Percentiles rank a stretch among this genome's conserved stretches.
Conservation (phyloP, 2,888 invertebrate species). For the Malachius bipustulatus region DNA sequence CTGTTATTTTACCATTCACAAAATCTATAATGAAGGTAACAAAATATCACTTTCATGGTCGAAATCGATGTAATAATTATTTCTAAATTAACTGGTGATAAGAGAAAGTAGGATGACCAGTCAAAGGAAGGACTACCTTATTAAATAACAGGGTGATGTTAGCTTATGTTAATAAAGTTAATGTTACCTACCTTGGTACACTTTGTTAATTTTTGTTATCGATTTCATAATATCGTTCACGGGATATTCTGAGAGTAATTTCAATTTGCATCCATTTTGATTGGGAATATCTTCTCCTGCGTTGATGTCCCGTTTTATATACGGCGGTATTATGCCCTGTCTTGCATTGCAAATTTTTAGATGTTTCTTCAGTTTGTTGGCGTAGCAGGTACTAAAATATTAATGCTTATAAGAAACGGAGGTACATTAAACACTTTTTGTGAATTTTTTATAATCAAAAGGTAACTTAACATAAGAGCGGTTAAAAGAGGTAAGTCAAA, state of each 20-base stretch:
- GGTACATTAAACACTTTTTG: too few relatives aligned
- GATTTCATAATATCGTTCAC: conserved; percentile 32
- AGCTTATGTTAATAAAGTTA: not conserved
- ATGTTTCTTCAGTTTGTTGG: conserved; percentile 55
- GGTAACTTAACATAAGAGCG: too few relatives aligned
- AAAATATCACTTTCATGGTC: conserved; percentile 3
- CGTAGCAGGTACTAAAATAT: conserved; percentile 50
- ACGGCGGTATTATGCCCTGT: conserved; percentile 39
- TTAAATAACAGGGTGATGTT: too few relatives aligned
- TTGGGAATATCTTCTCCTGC: conserved; percentile 28
- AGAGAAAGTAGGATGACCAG: too few relatives aligned
- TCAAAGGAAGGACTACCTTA: too few relatives aligned
- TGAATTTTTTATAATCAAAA: too few relatives aligned
- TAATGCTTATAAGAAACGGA: too few relatives aligned
- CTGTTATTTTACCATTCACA: conserved; percentile 19
- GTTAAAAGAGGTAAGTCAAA: too few relatives aligned
- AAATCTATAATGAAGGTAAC: conserved; percentile 13
- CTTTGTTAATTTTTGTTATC: conserved; percentile 36
- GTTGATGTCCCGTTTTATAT: conserved; percentile 44
- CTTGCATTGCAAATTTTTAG: conserved; percentile 62
- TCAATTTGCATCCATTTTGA: conserved; percentile 18
- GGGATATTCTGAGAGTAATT: conserved; percentile 35
- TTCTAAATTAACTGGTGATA: too few relatives aligned
- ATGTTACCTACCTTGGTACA: conserved; percentile 31
- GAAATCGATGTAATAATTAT: not conserved